Percentiles rank a stretch among this genome's conserved stretches.
Conservation (phyloP, 1,140 invertebrate species). For the Gryllus bimaculatus region DNA sequence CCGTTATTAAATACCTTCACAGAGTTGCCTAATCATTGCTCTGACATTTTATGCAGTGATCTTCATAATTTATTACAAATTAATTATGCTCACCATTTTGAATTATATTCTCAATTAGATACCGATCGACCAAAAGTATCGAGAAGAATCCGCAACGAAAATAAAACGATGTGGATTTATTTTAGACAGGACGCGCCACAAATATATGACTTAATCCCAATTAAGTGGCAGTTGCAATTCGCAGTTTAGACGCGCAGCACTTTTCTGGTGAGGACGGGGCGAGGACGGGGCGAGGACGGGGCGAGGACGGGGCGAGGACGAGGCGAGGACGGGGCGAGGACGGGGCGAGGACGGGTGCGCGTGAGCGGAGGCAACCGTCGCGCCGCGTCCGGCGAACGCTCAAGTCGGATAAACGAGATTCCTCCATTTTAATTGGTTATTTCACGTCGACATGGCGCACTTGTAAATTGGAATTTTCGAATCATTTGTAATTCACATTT, state of each 20-base stretch:
- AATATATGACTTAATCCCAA: not conserved
- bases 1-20: not conserved
- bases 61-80: slow-evolving; percentile 2
- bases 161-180: not conserved
- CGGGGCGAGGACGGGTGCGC: too few relatives aligned
- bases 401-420: not conserved
- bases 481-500: not conserved
- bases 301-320: too few relatives aligned
- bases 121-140: not conserved
- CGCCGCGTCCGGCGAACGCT: not conserved
- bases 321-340: too few relatives aligned
- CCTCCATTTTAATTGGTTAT: slow-evolving; percentile 5
- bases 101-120: not conserved
- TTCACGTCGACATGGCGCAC: not conserved
- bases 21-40: not conserved
- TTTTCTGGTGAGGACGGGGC: not conserved
- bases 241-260: too few relatives aligned
- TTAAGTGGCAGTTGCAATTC: not conserved
- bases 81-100: not conserved
- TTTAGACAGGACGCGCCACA: not conserved
- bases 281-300: too few relatives aligned
- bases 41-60: not conserved
- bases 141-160: not conserved
- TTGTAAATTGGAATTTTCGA: not conserved
- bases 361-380: not conserved